Conservation (phyloP, 1,140 invertebrate species). For the Chrysopa pallens region DNA sequence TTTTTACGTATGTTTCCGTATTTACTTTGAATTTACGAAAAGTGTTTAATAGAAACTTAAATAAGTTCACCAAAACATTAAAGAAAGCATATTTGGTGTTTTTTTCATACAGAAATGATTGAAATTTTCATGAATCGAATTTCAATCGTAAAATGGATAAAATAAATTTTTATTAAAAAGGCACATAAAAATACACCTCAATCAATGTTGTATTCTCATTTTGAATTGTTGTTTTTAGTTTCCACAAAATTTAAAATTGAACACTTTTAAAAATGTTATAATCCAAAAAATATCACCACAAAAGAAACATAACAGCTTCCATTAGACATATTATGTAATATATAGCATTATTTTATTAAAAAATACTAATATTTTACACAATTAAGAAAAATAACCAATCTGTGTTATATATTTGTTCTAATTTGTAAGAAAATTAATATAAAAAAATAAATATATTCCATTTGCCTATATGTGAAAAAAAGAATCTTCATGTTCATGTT, state of each 20-base stretch:
- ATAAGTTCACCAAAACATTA: too few relatives aligned
- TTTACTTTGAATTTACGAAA: too few relatives aligned
- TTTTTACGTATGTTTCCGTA: too few relatives aligned
- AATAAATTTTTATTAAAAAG: too few relatives aligned
- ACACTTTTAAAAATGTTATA: slow-evolving; percentile 1
- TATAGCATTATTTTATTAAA: neutral
- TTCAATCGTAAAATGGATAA: too few relatives aligned
- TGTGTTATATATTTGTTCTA: slow-evolving; percentile 1
- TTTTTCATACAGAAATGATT: too few relatives aligned
- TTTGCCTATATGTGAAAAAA: slow-evolving; percentile 9
- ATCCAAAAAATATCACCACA: neutral
- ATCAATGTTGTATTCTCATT: too few relatives aligned
- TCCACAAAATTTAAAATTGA: neutral
- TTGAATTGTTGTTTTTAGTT: neutral
- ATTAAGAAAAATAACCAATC: slow-evolving; percentile 1
- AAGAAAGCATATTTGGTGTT: too few relatives aligned
- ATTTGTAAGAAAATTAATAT: too few relatives aligned
- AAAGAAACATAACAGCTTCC: neutral
- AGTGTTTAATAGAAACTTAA: too few relatives aligned
- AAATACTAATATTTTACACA: neutral
- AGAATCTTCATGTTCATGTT: slow-evolving; percentile 12
- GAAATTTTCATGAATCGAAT: too few relatives aligned
- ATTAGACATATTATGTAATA: neutral
- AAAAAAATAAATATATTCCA: slow-evolving; percentile 9
- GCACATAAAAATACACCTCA: too few relatives aligned